Conservation (phyloP, 2,113 vertebrate genomes). For the Spea multiplicata region DNA sequence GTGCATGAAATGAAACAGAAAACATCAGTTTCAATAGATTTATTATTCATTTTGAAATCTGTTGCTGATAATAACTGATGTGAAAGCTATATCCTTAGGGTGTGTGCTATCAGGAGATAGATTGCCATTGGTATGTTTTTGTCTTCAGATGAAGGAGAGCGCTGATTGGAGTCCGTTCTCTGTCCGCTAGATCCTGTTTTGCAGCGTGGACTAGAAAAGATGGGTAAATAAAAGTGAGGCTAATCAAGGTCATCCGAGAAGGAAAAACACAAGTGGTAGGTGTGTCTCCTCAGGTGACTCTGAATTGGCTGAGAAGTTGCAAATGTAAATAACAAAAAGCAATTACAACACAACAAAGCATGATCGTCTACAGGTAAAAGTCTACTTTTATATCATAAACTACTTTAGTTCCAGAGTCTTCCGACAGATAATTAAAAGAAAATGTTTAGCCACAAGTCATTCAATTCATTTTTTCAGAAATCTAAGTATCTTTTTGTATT, state of each 20-base stretch:
- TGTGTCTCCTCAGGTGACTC: constrained; percentile 41
- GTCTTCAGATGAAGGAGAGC: background rate
- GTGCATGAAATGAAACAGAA: too few species aligned
- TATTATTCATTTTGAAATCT: too few species aligned
- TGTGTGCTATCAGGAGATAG: background rate
- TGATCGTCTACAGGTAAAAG: background rate
- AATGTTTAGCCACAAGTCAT: too few species aligned
- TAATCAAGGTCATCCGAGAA: constrained; percentile 6
- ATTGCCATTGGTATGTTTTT: background rate
- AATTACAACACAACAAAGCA: background rate
- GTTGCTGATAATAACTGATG: too few species aligned
- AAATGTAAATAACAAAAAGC: background rate
- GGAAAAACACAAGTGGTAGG: background rate
- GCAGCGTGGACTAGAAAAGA: background rate
- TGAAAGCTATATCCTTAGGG: too few species aligned
- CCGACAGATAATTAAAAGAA: too few species aligned
- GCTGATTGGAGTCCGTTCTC: background rate
- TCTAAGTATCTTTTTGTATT: too few species aligned
- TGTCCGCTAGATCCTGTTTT: constrained; percentile 6
- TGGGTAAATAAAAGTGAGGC: constrained; percentile 15
- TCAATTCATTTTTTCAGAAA: too few species aligned
- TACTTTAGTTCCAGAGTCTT: too few species aligned
- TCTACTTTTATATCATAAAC: too few species aligned
- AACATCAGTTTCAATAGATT: too few species aligned
- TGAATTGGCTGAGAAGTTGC: constrained; percentile 3